Conservation (phyloP, 2,888 invertebrate species). For the Amphiduros pacificus region DNA sequence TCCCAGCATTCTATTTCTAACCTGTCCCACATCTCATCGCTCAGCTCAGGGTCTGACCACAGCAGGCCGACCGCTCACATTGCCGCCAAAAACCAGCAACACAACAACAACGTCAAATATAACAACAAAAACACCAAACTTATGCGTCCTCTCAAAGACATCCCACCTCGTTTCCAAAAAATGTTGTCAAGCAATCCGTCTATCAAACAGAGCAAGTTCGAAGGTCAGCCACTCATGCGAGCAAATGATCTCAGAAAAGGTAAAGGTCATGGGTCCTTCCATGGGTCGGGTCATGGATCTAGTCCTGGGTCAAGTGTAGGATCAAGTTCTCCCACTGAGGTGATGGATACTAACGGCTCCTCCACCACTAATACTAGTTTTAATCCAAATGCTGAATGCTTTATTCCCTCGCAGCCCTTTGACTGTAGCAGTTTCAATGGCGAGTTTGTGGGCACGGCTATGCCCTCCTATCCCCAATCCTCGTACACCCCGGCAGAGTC, state of each 20-base stretch:
- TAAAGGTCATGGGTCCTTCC: no score
- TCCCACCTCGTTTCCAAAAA: slow-evolving; percentile 20
- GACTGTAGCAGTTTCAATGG: neutral
- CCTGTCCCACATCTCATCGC: neutral
- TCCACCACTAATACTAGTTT: neutral
- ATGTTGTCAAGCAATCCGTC: slow-evolving; percentile 12
- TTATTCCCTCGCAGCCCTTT: neutral
- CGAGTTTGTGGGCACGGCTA: no score
- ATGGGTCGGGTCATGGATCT: no score
- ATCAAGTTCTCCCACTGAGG: neutral
- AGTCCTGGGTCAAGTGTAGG: no score
- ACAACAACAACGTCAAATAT: neutral
- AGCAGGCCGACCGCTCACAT: neutral
- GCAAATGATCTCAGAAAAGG: no score
- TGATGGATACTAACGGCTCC: neutral
- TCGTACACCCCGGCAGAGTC: no score
- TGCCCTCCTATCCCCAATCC: no score
- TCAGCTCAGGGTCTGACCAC: neutral
- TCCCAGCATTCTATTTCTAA: slow-evolving; percentile 18
- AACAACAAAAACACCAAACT: neutral
- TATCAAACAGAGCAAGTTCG: slow-evolving; percentile 12
- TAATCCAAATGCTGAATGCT: slow-evolving; percentile 9
- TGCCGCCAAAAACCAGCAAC: neutral
- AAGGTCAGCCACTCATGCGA: slow-evolving; percentile 15
- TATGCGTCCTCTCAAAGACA: slow-evolving; percentile 14